Evolutionary conservation across 2,888 invertebrate genomes (phyloP).

Genomic region (Caenorhabditis panamensis): DNA sequence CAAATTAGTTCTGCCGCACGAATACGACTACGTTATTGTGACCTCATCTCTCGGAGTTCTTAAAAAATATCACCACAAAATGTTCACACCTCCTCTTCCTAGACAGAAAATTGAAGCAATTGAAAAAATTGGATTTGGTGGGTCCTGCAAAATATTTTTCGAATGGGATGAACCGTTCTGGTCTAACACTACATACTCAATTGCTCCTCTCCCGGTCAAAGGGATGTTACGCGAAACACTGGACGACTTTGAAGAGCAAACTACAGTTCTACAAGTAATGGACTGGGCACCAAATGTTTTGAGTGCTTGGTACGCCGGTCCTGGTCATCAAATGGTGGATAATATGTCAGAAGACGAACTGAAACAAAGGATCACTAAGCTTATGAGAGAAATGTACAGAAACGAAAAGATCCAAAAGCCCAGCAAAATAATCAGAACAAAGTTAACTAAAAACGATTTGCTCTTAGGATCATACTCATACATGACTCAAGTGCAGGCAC

Average conservation of each 20-base stretch:
- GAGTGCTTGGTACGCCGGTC: conserved; percentile 76
- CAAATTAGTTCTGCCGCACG: conserved; percentile 42
- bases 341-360: conserved; percentile 71
- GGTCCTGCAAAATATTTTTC: conserved; percentile 75
- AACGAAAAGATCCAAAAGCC: conserved; percentile 40
- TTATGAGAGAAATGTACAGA: conserved; percentile 71
- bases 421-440: conserved; percentile 62
- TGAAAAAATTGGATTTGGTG: conserved; percentile 75
- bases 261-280: conserved; percentile 69
- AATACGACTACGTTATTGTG: conserved; percentile 77
- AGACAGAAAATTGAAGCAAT: conserved; percentile 74
- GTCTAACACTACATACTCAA: conserved; percentile 69
- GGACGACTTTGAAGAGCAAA: conserved; percentile 68
- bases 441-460: conserved; percentile 72
- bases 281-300: conserved; percentile 74
- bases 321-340: conserved; percentile 74
- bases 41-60: conserved; percentile 78
- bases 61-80: conserved; percentile 70
- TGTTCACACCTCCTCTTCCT: conserved; percentile 71
- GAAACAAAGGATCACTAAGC: conserved; percentile 64
- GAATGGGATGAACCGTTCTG: conserved; percentile 76
- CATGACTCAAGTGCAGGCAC: conserved; percentile 70
- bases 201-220: conserved; percentile 72
- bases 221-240: conserved; percentile 61
- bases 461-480: conserved; percentile 77